phyloP scores from a whole-genome alignment of 2,113 vertebrate genomes.

The Silurus glanis region DNA sequence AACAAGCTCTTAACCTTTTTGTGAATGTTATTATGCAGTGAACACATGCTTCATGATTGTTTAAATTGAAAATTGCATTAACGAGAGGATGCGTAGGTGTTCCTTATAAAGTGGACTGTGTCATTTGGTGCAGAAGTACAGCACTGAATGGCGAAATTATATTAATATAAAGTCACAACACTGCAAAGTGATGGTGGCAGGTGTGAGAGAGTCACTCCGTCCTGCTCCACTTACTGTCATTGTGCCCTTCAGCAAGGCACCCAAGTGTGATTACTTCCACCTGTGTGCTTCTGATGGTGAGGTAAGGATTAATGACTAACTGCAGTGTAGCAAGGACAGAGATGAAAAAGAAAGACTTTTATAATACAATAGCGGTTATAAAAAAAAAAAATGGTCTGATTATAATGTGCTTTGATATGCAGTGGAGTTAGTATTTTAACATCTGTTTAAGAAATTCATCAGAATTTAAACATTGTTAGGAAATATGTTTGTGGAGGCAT shows the following conservation, averaged over 20 bases:
- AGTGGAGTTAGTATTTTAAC: not conserved
- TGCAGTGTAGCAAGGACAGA: not conserved
- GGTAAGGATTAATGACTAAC: not conserved
- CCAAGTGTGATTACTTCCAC: conserved; percentile 24
- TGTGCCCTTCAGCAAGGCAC: conserved; percentile 7
- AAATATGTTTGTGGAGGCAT: not conserved
- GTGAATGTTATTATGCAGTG: not conserved
- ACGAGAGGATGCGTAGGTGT: not conserved
- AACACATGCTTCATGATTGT: not conserved
- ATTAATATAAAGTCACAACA: not conserved
- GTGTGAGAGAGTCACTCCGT: not conserved
- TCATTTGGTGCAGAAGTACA: not conserved
- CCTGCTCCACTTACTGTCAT: conserved; percentile 24
- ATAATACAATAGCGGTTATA: not conserved
- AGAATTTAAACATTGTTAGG: not conserved
- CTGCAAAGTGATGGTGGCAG: not conserved
- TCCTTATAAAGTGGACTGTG: not conserved
- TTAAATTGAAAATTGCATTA: not conserved
- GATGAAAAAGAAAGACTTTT: not conserved
- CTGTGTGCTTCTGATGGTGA: not conserved
- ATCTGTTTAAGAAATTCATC: not conserved
- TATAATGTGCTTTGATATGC: not conserved
- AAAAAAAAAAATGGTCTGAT: not conserved
- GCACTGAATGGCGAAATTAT: not conserved
- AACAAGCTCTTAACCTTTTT: not conserved